phyloP scores from a whole-genome alignment of 2,113 vertebrate genomes.

The Tachuris rubrigastra region DNA sequence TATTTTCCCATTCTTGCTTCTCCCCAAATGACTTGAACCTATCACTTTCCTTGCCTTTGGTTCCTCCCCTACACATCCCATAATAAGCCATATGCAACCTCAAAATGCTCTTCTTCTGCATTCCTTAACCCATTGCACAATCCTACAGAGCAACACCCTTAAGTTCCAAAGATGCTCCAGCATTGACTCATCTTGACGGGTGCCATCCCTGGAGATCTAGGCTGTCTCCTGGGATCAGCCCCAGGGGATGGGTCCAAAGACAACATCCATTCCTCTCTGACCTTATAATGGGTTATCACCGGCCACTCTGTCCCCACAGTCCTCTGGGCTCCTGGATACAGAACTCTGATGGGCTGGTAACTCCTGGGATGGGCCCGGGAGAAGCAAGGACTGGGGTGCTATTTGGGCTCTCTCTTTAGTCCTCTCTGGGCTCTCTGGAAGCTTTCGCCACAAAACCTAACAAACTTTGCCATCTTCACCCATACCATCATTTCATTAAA shows the following conservation, averaged over 20 bases:
- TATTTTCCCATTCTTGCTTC: background rate
- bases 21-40: background rate
- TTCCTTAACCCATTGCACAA: background rate
- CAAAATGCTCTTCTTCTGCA: background rate
- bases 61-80: background rate
- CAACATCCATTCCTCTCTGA: background rate
- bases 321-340: background rate
- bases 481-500: background rate
- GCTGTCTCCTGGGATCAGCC: background rate
- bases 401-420: background rate
- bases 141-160: background rate
- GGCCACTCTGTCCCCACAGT: background rate
- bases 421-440: background rate
- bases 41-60: background rate
- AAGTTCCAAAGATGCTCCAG: background rate
- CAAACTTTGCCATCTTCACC: background rate
- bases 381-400: background rate
- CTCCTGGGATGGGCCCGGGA: background rate
- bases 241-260: background rate
- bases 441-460: background rate
- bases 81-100: background rate
- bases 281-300: background rate
- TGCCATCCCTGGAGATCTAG: rapidly evolving
- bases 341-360: background rate
- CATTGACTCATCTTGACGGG: background rate